These are phyloP conservation scores for Oxyteleia sp. DNA, from an alignment of 2,888 invertebrate genomes.

Conservation along the genomic window DNA sequence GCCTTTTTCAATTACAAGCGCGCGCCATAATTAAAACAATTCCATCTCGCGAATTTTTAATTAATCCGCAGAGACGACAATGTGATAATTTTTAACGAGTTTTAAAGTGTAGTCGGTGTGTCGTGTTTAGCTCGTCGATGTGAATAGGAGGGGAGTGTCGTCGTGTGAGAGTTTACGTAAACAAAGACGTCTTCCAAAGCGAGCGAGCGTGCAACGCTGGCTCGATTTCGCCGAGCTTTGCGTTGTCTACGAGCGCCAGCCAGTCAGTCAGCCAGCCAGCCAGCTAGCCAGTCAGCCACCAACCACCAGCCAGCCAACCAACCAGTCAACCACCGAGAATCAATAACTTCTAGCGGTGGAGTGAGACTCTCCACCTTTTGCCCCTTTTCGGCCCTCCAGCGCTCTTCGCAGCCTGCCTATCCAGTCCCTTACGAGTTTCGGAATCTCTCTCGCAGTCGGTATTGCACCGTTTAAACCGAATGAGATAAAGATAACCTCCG, in stretches of 20 bases:
- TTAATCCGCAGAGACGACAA: conserved; percentile 28
- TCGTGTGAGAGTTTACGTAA: conserved; percentile 56
- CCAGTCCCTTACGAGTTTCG: too few relatives aligned
- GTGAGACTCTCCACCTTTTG: too few relatives aligned
- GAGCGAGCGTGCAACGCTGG: conserved; percentile 38
- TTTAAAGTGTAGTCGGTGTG: conserved; percentile 18
- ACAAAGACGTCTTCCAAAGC: conserved; percentile 56
- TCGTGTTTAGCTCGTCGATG: background rate
- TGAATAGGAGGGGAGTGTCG: conserved; percentile 14
- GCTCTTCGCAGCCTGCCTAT: too few relatives aligned
- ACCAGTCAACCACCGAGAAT: too few relatives aligned
- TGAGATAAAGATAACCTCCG: too few relatives aligned
- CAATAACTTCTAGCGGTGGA: too few relatives aligned
- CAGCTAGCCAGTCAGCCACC: conserved; percentile 89
- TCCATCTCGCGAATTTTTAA: conserved; percentile 9
- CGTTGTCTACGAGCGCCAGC: conserved; percentile 86
- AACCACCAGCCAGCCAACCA: too few relatives aligned
- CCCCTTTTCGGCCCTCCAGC: too few relatives aligned
- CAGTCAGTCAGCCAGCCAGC: conserved; percentile 89
- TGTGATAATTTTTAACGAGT: conserved; percentile 38
- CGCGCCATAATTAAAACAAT: background rate
- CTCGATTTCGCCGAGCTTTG: conserved; percentile 60
- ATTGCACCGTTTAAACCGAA: too few relatives aligned
- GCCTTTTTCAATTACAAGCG: too few relatives aligned
- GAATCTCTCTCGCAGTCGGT: too few relatives aligned